Percentiles rank a stretch among this genome's conserved stretches.
Conservation (phyloP, 2,888 invertebrate genomes). For the Apamea epomidion region DNA sequence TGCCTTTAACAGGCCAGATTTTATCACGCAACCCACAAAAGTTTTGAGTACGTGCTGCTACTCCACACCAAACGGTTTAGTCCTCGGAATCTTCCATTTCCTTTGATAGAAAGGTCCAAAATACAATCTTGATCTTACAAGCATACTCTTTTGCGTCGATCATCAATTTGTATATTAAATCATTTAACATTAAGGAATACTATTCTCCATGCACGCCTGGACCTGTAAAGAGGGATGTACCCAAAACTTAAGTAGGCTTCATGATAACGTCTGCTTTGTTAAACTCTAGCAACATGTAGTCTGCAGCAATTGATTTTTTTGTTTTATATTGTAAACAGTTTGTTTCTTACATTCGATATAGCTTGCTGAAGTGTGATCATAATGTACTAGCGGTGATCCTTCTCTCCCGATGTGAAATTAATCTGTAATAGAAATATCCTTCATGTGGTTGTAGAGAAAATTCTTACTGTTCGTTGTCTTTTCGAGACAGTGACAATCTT, state of each 20-base stretch:
- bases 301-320: neutral
- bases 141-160: conserved; percentile 13
- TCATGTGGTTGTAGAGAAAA: neutral
- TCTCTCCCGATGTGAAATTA: conserved; percentile 8
- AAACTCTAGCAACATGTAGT: neutral
- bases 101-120: neutral
- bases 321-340: neutral
- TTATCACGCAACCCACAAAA: conserved; percentile 14
- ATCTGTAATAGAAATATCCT: neutral
- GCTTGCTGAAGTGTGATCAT: neutral
- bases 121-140: conserved; percentile 11
- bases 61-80: neutral
- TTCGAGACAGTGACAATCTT: too few relatives aligned
- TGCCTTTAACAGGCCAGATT: neutral
- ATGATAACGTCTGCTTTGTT: conserved; percentile 6
- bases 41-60: conserved; percentile 4
- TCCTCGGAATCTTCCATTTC: neutral
- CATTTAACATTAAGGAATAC: conserved; percentile 25
- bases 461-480: neutral
- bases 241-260: conserved; percentile 1
- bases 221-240: neutral
- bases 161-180: conserved; percentile 27
- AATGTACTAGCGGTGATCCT: neutral
- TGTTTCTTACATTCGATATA: neutral
- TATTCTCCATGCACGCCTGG: neutral